Evolutionary conservation across 2,888 invertebrate genomes (phyloP), one percentile per base, ranked within the genome.

Genomic region (Amorpha juglandis): DNA sequence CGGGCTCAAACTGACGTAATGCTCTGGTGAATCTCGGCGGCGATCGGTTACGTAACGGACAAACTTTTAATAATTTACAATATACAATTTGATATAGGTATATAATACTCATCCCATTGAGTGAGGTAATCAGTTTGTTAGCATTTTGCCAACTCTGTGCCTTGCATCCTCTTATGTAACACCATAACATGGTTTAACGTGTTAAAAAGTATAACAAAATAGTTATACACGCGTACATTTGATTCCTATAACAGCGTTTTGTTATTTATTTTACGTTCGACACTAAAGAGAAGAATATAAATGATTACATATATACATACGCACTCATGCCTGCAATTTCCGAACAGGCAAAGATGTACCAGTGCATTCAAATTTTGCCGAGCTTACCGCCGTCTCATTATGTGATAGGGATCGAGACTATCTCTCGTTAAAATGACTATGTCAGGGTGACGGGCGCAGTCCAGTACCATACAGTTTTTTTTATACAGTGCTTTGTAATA

Each of bases 21-120:
- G 14, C 21, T 47, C 21, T 27, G 45, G 53, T 16, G 47, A 52
- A 53, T 53, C 21, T 12, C 53, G 12, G 14, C 12, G 33, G 11
- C 45, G 64, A 16, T 45, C 27, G n/a, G 45, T 64, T 64, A 27
- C 53, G 33, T 27, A 64, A 64, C 45, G 47, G 47, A 42, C 16
- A 45, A 52, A 47, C 47, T 64, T 21, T 51, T 38, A 63, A 63
- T 63, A 48, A 50, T 53, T 53, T n/a, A 8, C 8, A 53, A n/a
- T 53, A 53, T 33, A 33, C 0, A 33, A n/a, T 16, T 50, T 50
- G 50, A 1, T 53, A n/a, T 27, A 27, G 27, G 4, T 16, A 53
- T 14, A 53, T 6, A 27, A 33, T 35, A 33, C 8, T 35, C 33
- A 33, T 53, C n/a, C 50, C 50, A 50, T 33, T 53, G 27, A 33